Percentiles rank a stretch among this genome's conserved stretches.
These are phyloP conservation scores for Neomicropteryx cornuta DNA, from an alignment of 1,140 invertebrate species.

Conservation along the genomic window DNA sequence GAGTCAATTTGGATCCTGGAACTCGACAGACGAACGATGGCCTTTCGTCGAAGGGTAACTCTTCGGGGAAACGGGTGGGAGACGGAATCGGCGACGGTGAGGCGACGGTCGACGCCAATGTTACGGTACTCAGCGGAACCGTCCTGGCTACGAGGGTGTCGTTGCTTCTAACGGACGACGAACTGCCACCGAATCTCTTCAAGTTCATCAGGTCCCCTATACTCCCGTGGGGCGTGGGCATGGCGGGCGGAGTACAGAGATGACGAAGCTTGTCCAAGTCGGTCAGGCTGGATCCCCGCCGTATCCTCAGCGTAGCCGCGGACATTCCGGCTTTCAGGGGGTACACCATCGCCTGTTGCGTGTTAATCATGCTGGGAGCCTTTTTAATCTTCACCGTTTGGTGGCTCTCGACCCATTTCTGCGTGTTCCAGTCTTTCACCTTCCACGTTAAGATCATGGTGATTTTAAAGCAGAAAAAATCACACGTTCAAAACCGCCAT, in stretches of 20 bases:
- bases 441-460: no score
- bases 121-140: constrained; percentile 61
- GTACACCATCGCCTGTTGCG: no score
- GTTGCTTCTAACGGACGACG: constrained; percentile 49
- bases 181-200: constrained; percentile 57
- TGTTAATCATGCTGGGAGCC: no score
- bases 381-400: no score
- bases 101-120: constrained; percentile 27
- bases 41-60: constrained; percentile 24
- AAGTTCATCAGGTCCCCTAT: constrained; percentile 70
- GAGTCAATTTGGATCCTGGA: constrained; percentile 33
- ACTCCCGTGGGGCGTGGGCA: constrained; percentile 47
- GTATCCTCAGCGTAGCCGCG: constrained; percentile 39
- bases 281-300: constrained; percentile 58
- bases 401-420: no score
- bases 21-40: constrained; percentile 16
- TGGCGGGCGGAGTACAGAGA: constrained; percentile 36
- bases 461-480: no score
- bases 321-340: constrained; percentile 12
- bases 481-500: no score
- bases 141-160: constrained; percentile 55
- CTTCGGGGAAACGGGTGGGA: constrained; percentile 29
- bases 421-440: no score
- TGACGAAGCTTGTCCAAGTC: constrained; percentile 54
- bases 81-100: constrained; percentile 27